phyloP scores from a whole-genome alignment of 2,797 vertebrate species.

The Caiman crocodilus region DNA sequence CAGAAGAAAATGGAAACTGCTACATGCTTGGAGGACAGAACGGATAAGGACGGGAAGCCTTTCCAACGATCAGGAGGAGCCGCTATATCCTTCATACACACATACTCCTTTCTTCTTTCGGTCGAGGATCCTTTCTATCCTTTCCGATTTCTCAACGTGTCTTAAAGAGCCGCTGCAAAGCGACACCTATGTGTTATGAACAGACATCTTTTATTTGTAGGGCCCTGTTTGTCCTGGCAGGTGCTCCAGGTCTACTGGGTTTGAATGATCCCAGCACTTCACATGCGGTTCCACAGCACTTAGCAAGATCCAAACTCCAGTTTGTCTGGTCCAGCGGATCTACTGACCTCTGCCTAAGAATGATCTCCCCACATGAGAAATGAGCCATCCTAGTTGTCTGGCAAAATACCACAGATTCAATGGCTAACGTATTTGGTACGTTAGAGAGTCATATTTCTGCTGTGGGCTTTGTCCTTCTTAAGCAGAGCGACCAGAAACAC shows the following conservation, averaged over 20 bases:
- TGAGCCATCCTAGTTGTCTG: rapidly evolving
- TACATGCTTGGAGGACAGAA: background rate
- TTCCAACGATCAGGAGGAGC: background rate
- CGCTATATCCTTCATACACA: background rate
- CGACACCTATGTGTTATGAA: rapidly evolving
- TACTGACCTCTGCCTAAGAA: rapidly evolving
- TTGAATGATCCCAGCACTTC: background rate
- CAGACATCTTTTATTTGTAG: rapidly evolving
- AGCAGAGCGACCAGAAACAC: constrained; percentile 1
- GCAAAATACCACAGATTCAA: background rate
- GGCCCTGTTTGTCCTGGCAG: background rate
- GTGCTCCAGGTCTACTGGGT: rapidly evolving
- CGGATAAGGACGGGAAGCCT: background rate
- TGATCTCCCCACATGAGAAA: rapidly evolving
- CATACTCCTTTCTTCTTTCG: background rate
- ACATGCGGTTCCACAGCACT: background rate
- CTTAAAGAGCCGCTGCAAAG: background rate
- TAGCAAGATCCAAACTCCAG: background rate
- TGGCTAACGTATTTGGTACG: background rate
- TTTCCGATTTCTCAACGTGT: background rate
- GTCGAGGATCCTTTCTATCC: background rate
- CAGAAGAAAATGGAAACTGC: background rate
- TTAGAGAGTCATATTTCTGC: background rate
- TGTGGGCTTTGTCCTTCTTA: background rate
- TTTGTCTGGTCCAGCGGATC: background rate